Evolutionary conservation across 2,888 invertebrate species (phyloP).

Genomic region (Drosophila bunnanda): DNA sequence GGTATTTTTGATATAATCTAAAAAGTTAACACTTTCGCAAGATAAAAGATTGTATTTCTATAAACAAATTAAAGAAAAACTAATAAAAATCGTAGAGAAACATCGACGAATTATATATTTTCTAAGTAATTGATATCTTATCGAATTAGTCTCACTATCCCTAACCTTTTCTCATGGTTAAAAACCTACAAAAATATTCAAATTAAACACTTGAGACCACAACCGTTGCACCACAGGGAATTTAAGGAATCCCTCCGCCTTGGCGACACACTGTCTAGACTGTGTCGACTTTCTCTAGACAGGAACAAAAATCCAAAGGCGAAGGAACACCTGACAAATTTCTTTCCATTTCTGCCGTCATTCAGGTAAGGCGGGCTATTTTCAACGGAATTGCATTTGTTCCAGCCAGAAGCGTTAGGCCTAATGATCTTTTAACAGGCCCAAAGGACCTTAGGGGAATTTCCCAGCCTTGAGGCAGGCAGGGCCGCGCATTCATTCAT

Average conservation of each 20-base stretch:
- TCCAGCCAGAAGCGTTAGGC: constrained; percentile 42
- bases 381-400: constrained; percentile 65
- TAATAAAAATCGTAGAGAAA: not conserved
- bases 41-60: not conserved
- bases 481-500: constrained; percentile 64
- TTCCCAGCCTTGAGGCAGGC: constrained; percentile 63
- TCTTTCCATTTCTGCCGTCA: constrained; percentile 11
- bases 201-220: constrained; percentile 73
- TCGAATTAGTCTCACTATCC: not conserved
- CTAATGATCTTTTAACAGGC: constrained; percentile 84
- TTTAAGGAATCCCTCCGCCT: constrained; percentile 25
- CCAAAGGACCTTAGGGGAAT: constrained; percentile 55
- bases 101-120: not conserved
- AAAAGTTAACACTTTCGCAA: not conserved
- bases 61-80: not conserved
- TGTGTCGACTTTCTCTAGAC: not conserved
- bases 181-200: constrained; percentile 35
- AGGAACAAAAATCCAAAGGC: no score
- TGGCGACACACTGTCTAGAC: constrained; percentile 78
- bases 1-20: not conserved
- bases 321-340: constrained; percentile 71
- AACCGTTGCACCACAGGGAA: constrained; percentile 64
- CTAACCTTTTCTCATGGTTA: not conserved
- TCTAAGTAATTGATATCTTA: not conserved
- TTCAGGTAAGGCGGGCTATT: constrained; percentile 62